A percentile compares a stretch with the other conserved stretches of the same genome.
phyloP scores from a whole-genome alignment of 2,888 invertebrate genomes.

The Microctonus brassicae region DNA sequence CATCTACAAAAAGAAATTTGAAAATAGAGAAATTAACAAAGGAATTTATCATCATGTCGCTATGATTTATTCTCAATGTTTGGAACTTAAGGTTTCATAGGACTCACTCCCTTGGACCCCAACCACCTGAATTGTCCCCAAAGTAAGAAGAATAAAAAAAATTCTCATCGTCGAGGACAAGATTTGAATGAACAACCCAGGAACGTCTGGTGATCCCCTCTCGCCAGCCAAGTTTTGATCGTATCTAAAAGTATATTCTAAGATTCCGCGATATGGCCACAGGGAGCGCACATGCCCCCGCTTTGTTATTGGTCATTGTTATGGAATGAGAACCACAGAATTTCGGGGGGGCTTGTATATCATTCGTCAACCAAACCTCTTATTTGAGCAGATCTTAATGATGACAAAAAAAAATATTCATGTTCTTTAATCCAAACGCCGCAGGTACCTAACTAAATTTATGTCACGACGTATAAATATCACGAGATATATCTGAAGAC shows the following conservation, averaged over 20 bases:
- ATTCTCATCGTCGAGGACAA: constrained; percentile 34
- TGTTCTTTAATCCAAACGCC: constrained; percentile 2
- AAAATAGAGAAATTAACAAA: not conserved
- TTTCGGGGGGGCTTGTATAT: constrained; percentile 8
- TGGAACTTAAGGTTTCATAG: not conserved
- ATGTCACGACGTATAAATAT: constrained; percentile 19
- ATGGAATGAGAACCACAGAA: constrained; percentile 29
- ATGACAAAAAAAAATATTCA: constrained; percentile 18
- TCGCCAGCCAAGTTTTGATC: constrained; percentile 55
- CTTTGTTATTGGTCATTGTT: constrained; percentile 54
- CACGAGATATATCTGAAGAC: not conserved
- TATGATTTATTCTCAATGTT: not conserved
- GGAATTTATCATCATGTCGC: not conserved
- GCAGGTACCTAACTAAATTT: constrained; percentile 14
- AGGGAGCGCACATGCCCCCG: constrained; percentile 53
- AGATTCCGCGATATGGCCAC: constrained; percentile 57
- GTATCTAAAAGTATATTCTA: constrained; percentile 52
- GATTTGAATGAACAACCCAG: constrained; percentile 54
- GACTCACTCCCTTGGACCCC: not conserved
- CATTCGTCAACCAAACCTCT: constrained; percentile 31
- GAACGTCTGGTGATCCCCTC: constrained; percentile 51
- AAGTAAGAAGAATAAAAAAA: constrained; percentile 42
- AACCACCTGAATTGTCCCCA: constrained; percentile 46
- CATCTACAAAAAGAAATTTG: not conserved
- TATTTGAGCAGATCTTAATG: constrained; percentile 20